phyloP scores from a whole-genome alignment of 2,888 invertebrate species.

The Ennomos erosarius region DNA sequence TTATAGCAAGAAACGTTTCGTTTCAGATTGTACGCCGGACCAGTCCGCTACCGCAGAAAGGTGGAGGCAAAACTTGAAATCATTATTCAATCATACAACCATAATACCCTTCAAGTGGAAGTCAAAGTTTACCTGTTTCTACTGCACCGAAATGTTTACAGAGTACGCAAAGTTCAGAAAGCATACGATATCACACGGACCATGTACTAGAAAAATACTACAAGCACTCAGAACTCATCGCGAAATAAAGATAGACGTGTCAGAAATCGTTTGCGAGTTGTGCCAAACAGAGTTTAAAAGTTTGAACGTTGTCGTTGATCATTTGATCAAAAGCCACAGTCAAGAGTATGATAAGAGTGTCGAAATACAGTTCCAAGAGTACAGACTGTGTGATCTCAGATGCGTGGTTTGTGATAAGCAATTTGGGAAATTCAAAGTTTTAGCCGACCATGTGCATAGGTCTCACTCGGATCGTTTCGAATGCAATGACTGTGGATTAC shows the following conservation, averaged over 20 bases:
- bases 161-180: conserved; percentile 67
- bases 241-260: conserved; percentile 67
- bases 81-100: conserved; percentile 73
- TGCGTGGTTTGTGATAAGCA: conserved; percentile 65
- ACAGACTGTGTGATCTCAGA: conserved; percentile 60
- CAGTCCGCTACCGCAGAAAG: conserved; percentile 64
- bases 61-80: conserved; percentile 72
- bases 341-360: conserved; percentile 65
- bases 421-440: conserved; percentile 63
- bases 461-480: conserved; percentile 64
- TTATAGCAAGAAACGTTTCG: conserved; percentile 68
- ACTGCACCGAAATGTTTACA: conserved; percentile 63
- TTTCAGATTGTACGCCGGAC: conserved; percentile 72
- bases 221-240: conserved; percentile 1
- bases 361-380: conserved; percentile 64
- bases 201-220: background rate
- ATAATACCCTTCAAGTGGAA: conserved; percentile 78
- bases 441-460: conserved; percentile 66
- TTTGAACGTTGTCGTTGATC: conserved; percentile 63
- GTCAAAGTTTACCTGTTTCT: conserved; percentile 70
- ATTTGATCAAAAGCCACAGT: conserved; percentile 66
- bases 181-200: conserved; percentile 69
- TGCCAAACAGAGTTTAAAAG: conserved; percentile 62
- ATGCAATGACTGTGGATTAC: conserved; percentile 67
- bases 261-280: conserved; percentile 66